These are phyloP conservation scores for Acinonyx jubatus DNA, from an alignment of 2,113 vertebrate genomes.

Conservation along the genomic window DNA sequence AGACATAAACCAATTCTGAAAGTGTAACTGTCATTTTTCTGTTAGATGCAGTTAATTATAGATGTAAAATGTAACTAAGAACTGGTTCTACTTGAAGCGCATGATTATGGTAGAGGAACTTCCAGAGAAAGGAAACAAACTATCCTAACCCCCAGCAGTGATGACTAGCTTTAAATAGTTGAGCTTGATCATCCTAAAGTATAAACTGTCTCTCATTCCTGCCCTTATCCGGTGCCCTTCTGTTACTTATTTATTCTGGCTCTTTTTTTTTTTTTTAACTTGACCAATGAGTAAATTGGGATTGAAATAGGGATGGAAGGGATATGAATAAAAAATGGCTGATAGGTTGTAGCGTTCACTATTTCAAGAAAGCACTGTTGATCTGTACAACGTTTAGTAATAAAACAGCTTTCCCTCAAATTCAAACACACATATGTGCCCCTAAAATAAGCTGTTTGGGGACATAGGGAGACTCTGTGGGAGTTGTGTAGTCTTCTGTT, in stretches of 20 bases:
- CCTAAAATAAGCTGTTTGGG: not conserved
- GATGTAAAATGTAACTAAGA: not conserved
- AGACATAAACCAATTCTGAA: not conserved
- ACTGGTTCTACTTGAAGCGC: not conserved
- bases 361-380: constrained; percentile 18
- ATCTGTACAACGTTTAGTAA: not conserved
- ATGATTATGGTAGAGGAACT: not conserved
- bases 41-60: not conserved
- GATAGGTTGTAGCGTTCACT: not conserved
- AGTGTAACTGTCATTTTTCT: not conserved
- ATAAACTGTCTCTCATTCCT: not conserved
- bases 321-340: constrained; percentile 24
- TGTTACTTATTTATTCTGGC: not conserved
- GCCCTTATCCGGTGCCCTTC: not conserved
- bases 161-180: not conserved
- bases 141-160: not conserved
- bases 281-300: constrained; percentile 25
- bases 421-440: not conserved
- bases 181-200: not conserved
- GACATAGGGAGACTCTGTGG: not conserved
- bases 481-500: not conserved
- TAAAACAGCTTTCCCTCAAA: constrained; percentile 16
- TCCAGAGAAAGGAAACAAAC: not conserved
- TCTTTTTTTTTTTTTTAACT: not conserved
- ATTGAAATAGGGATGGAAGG: not conserved